phyloP scores from a whole-genome alignment of 2,113 vertebrate genomes.

The Trochalopteron elliotii region DNA sequence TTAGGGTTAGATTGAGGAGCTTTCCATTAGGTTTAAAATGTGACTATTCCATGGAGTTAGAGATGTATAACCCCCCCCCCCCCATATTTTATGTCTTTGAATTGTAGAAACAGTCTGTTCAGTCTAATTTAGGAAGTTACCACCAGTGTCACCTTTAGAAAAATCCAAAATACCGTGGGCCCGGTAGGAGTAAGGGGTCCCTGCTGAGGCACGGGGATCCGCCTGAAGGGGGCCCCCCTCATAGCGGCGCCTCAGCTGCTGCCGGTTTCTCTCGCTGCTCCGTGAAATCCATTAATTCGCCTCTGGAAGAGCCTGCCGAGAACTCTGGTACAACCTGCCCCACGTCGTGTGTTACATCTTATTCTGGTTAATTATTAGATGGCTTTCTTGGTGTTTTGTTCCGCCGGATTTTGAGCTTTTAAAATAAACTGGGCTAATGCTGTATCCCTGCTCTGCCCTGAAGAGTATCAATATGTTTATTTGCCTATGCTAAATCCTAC shows the following conservation, averaged over 20 bases:
- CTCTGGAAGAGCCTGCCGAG: accelerated
- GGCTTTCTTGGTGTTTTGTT: accelerated
- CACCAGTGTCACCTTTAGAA: background rate
- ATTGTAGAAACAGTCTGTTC: background rate
- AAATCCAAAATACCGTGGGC: accelerated
- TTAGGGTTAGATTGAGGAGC: background rate
- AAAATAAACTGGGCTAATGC: accelerated
- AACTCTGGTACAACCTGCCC: accelerated
- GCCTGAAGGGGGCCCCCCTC: background rate
- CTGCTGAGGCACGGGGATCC: accelerated
- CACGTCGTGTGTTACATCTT: accelerated
- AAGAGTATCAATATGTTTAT: background rate
- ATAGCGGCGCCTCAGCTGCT: accelerated
- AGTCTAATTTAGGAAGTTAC: background rate
- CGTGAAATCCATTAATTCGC: accelerated
- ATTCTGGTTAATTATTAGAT: accelerated
- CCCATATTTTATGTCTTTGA: background rate
- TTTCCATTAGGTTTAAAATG: background rate
- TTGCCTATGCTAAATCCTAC: background rate
- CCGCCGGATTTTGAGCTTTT: accelerated
- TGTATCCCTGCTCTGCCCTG: background rate
- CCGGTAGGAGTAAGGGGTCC: background rate
- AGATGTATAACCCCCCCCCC: background rate
- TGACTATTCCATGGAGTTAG: background rate
- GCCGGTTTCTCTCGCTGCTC: accelerated